Percentiles rank a stretch among this genome's conserved stretches.
Conservation (phyloP, 2,888 invertebrate genomes). For the Drosophila longiperda region DNA sequence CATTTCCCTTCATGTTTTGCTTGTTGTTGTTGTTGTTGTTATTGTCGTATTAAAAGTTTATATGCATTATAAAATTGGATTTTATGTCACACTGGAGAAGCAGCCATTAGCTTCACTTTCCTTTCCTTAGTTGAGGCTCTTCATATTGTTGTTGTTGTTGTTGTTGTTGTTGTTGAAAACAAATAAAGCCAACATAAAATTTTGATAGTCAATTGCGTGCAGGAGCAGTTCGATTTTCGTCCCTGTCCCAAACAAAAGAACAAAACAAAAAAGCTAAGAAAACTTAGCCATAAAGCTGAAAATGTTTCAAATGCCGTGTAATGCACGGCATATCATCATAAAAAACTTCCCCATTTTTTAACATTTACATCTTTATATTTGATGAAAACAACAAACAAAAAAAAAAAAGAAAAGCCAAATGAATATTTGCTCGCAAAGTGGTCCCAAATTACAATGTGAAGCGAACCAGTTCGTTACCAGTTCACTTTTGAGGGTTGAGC, state of each 20-base stretch:
- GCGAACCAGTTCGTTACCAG: conserved; percentile 18
- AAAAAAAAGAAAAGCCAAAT: conserved; percentile 49
- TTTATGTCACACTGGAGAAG: conserved; percentile 72
- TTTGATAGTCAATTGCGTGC: conserved; percentile 75
- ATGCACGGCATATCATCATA: conserved; percentile 67
- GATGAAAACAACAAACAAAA: conserved; percentile 26
- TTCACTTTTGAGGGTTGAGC: conserved; percentile 31
- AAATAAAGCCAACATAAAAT: conserved; percentile 59
- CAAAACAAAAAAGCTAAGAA: conserved; percentile 7
- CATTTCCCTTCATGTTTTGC: conserved; percentile 16
- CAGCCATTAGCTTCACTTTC: conserved; percentile 59
- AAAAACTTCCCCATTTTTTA: conserved; percentile 44
- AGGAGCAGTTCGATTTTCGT: conserved; percentile 58
- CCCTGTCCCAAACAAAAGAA: conserved; percentile 14
- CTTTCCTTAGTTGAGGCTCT: conserved; percentile 2
- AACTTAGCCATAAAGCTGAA: conserved; percentile 61
- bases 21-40: neutral
- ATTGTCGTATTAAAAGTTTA: conserved; percentile 71
- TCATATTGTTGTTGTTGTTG: conserved; percentile 22
- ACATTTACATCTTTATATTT: conserved; percentile 1
- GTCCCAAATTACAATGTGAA: conserved; percentile 59
- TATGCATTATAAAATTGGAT: conserved; percentile 78
- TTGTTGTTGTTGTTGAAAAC: conserved; percentile 28
- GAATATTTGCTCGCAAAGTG: conserved; percentile 60
- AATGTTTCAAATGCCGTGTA: conserved; percentile 68